Evolutionary conservation across 2,113 vertebrate genomes (phyloP).

Genomic region (Oplegnathus fasciatus): DNA sequence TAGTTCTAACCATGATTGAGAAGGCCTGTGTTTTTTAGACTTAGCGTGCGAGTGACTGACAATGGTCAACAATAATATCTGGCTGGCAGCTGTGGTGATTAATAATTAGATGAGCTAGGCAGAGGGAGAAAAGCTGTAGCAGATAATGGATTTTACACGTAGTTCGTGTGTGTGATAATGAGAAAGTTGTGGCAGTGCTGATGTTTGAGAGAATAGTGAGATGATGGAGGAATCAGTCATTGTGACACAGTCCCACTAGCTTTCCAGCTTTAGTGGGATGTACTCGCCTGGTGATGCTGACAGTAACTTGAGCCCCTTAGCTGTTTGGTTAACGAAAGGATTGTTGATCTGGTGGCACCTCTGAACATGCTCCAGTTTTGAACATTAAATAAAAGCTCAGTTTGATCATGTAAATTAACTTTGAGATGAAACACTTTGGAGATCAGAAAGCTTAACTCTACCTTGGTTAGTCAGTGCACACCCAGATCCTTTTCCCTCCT

Average conservation of each 20-base stretch:
- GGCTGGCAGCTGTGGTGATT: conserved; percentile 51
- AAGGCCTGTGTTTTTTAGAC: conserved; percentile 29
- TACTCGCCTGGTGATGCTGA: background rate
- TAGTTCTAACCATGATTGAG: conserved; percentile 3
- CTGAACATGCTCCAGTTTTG: background rate
- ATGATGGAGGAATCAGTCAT: conserved; percentile 22
- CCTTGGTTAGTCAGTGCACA: conserved; percentile 1
- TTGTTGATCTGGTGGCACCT: conserved; percentile 20
- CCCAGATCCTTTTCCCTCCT: background rate
- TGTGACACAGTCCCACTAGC: background rate
- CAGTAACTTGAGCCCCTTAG: background rate
- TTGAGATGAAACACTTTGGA: background rate
- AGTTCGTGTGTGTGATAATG: conserved; percentile 40
- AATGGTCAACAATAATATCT: conserved; percentile 47
- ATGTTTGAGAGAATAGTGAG: conserved; percentile 41
- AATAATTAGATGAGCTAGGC: conserved; percentile 62
- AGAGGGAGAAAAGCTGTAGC: conserved; percentile 45
- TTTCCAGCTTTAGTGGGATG: conserved; percentile 29
- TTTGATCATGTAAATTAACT: conserved; percentile 37
- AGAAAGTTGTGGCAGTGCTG: conserved; percentile 44
- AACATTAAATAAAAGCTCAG: conserved; percentile 7
- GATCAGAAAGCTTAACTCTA: conserved; percentile 13
- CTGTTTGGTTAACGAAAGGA: conserved; percentile 8
- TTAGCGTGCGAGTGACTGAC: conserved; percentile 32
- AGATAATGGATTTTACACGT: conserved; percentile 54